Evolutionary conservation across 1,140 invertebrate species (phyloP).

Genomic region (Penaeus indicus): DNA sequence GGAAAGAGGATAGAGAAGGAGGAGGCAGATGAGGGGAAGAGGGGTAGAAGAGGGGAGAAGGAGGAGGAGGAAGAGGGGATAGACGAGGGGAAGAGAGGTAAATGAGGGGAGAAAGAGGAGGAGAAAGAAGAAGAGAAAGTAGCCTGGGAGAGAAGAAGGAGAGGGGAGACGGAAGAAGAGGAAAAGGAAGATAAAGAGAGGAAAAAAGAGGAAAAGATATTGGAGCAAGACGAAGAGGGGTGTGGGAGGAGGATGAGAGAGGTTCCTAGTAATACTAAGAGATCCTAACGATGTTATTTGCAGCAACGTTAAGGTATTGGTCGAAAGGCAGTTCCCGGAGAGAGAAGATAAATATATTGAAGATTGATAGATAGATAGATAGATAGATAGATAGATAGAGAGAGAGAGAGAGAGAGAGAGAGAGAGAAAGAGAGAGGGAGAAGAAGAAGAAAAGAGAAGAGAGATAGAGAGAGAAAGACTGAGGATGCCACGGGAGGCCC

Average conservation of each 20-base stretch:
- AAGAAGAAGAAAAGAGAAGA: too few species aligned
- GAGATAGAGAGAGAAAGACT: too few species aligned
- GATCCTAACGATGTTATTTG: too few species aligned
- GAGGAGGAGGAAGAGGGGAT: background rate
- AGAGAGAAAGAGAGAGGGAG: background rate
- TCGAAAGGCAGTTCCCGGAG: too few species aligned
- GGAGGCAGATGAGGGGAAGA: background rate
- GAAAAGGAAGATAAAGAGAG: background rate
- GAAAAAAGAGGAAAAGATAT: background rate
- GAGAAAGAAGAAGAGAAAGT: background rate
- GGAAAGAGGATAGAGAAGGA: slow-evolving; percentile 6
- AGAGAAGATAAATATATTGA: background rate
- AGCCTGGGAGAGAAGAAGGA: background rate
- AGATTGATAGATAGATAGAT: background rate
- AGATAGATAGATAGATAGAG: background rate
- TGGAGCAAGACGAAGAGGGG: background rate
- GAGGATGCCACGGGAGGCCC: too few species aligned
- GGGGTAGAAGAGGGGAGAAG: background rate
- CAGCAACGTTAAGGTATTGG: too few species aligned
- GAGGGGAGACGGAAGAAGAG: too few species aligned
- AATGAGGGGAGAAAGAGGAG: background rate
- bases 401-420: background rate
- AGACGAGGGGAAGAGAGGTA: background rate
- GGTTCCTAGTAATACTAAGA: too few species aligned
- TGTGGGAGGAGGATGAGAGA: background rate